Base-by-base conservation (phyloP, 2,888 invertebrate species). In the Sisyra terminalis region DNA sequence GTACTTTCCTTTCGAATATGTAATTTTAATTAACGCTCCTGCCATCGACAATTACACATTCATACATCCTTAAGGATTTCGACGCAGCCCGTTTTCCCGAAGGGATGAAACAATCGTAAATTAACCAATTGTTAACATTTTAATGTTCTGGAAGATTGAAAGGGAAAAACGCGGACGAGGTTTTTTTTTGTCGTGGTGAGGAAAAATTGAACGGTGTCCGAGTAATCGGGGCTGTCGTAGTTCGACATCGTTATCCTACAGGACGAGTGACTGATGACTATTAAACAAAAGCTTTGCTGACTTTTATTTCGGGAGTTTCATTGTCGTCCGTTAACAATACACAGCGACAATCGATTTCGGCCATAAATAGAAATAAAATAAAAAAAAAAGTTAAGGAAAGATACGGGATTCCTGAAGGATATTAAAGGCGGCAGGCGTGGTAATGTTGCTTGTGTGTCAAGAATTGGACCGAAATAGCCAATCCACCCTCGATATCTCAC, bases 241-340 rank as follows among this genome's bases (percentile, higher is more conserved):
- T 24, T 24, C 24, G 24, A 24, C 3, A 24, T 24, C 24, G 24
- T 24, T 24, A 24, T 24, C 24, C 24, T 24, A 7, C 24, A 18
- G 37, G 16, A 11, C 16, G 13, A 35, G 37, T 37, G 37, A 37
- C 16, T 37, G 37, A 14, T 18, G 37, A 18, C 11, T 18, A 18
- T 37, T 37, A 37, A 37, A 37, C 37, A 37, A 37, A 37, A 37
- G 37, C 16, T 24, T 37, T 37, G 37, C 37, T 37, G 37, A 37
- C 37, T 37, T 37, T 37, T 37, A 18, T 18, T 37, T 24, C 24
- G 24, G 24, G 5, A 24, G 24, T 24, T 37, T 37, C 18, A 37
- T 16, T 37, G 37, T 37, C 14, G 11, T 10, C 16, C 16, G 37
- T 37, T 17, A 37, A 37, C 37, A 37, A 37, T 37, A 18, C 15